Evolutionary conservation across 1,140 invertebrate species (phyloP).

Genomic region (Drosophila persimilis): DNA sequence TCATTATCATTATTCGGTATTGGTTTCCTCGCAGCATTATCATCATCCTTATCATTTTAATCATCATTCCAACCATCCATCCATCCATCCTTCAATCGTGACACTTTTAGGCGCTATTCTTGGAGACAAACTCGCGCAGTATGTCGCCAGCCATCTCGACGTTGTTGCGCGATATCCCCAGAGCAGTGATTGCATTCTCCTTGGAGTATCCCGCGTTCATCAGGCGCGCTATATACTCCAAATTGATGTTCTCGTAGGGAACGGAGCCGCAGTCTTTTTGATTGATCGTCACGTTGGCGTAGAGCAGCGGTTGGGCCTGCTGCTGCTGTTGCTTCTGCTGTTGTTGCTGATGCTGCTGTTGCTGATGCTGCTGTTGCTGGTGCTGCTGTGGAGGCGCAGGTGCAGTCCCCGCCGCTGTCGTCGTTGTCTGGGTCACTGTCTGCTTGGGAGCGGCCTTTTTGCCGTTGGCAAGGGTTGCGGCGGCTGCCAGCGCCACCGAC

Average conservation of each 20-base stretch:
- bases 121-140: conserved; percentile 92
- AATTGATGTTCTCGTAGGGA: conserved; percentile 94
- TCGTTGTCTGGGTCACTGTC: conserved; percentile 32
- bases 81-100: neutral
- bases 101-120: conserved; percentile 76
- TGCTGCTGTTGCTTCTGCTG: conserved; percentile 10
- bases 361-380: neutral
- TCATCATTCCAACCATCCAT: neutral
- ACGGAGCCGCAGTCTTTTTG: conserved; percentile 83
- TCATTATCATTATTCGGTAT: conserved; percentile 1
- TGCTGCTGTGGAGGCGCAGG: conserved; percentile 41
- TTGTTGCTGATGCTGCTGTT: too few relatives aligned
- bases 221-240: conserved; percentile 94
- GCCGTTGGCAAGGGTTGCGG: conserved; percentile 53
- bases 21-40: too few relatives aligned
- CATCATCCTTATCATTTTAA: too few relatives aligned
- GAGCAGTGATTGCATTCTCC: conserved; percentile 93
- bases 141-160: conserved; percentile 97
- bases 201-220: conserved; percentile 95
- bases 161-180: conserved; percentile 96
- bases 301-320: conserved; percentile 71
- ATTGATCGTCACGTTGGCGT: conserved; percentile 83
- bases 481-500: conserved; percentile 37
- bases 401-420: conserved; percentile 21
- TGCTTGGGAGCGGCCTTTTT: conserved; percentile 50